Conservation (phyloP, 2,797 vertebrate genomes). For the Anabacerthia variegaticeps region DNA sequence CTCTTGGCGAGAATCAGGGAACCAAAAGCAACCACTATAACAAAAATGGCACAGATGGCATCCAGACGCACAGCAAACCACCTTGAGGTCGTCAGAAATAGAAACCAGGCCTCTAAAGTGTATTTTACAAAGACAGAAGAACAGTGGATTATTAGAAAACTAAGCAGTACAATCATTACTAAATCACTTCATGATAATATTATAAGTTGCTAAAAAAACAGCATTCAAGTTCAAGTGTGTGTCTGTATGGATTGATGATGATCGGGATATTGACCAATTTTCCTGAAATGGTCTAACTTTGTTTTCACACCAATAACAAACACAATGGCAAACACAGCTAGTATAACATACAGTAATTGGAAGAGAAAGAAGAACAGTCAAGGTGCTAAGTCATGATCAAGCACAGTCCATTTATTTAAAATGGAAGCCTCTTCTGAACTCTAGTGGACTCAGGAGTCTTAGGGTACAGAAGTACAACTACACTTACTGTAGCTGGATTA, state of each 20-base stretch:
- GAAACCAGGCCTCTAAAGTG: slow-evolving; percentile 90
- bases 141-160: slow-evolving; percentile 1
- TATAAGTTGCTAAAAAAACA: not conserved
- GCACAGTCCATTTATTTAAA: not conserved
- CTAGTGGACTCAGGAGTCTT: not conserved
- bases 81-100: slow-evolving; percentile 92
- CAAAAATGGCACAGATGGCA: slow-evolving; percentile 92
- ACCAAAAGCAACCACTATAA: slow-evolving; percentile 85
- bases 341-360: not conserved
- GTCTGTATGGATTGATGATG: not conserved
- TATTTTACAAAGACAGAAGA: slow-evolving; percentile 28
- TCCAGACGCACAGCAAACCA: slow-evolving; percentile 95
- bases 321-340: not conserved
- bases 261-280: not conserved
- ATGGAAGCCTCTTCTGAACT: not conserved
- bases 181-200: not conserved
- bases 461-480: not conserved
- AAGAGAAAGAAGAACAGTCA: not conserved
- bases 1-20: slow-evolving; percentile 87
- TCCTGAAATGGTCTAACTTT: not conserved
- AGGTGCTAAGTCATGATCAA: not conserved
- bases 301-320: not conserved
- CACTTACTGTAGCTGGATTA: not conserved
- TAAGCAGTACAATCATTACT: not conserved
- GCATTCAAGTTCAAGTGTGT: not conserved